A percentile compares a stretch with the other conserved stretches of the same genome.
These are phyloP conservation scores for Arvicanthis niloticus DNA, from an alignment of 2,113 vertebrate species.

Conservation along the genomic window DNA sequence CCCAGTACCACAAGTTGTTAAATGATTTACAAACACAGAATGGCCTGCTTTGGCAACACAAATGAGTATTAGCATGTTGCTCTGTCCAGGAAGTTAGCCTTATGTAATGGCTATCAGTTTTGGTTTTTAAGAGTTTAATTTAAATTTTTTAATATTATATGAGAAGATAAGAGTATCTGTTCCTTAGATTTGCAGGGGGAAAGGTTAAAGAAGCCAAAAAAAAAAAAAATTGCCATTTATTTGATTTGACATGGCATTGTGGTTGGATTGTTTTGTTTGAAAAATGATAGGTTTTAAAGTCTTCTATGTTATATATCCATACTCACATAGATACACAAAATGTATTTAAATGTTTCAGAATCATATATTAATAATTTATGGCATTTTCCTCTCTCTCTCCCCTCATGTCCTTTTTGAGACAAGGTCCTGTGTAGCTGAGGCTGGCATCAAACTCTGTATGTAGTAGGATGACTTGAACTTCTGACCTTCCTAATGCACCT, in stretches of 20 bases:
- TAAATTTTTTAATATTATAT: background rate
- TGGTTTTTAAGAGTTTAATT: background rate
- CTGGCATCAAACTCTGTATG: background rate
- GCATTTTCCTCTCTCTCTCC: background rate
- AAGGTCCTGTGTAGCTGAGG: background rate
- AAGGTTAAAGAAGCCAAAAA: background rate
- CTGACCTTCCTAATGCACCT: background rate
- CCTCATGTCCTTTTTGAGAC: background rate
- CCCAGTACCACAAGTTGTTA: background rate
- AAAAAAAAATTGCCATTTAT: background rate
- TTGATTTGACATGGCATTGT: background rate
- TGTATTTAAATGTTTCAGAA: background rate
- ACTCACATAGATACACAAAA: background rate
- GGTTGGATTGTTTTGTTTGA: background rate
- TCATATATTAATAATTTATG: background rate
- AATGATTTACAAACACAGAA: background rate
- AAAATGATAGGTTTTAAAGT: background rate
- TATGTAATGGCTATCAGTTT: background rate
- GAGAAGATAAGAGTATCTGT: background rate
- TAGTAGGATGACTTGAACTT: background rate
- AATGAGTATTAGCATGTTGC: background rate
- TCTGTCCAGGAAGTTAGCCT: background rate
- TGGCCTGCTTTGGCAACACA: background rate
- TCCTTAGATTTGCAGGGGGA: background rate
- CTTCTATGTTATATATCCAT: background rate